Conservation (phyloP, 2,113 vertebrate genomes). For the Boulengeromyrus knoepffleri region DNA sequence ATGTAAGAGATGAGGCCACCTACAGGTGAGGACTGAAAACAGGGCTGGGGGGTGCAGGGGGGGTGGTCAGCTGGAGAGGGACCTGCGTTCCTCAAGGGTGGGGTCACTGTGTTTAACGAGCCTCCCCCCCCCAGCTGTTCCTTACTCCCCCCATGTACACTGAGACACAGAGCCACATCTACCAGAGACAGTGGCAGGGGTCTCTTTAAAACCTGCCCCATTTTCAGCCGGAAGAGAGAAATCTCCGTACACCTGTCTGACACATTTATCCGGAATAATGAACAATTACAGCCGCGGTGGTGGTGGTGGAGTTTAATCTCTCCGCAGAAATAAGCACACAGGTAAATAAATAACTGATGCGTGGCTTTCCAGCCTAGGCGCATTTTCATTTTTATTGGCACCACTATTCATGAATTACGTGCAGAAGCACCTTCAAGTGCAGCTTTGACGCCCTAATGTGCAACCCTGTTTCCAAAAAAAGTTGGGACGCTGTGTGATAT, state of each 20-base stretch:
- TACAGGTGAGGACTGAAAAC: too few relatives aligned
- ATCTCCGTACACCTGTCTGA: slow-evolving; percentile 11
- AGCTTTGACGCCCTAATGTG: slow-evolving; percentile 13
- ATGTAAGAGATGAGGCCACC: not conserved
- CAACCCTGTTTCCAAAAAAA: not conserved
- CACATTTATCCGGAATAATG: slow-evolving; percentile 19
- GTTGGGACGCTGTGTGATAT: not conserved
- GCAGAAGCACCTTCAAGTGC: slow-evolving; percentile 29
- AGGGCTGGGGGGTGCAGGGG: not conserved
- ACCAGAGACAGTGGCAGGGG: not conserved
- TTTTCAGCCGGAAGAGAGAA: not conserved
- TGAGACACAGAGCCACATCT: not conserved
- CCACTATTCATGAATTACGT: slow-evolving; percentile 30
- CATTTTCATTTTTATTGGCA: slow-evolving; percentile 29
- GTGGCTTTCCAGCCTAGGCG: not conserved
- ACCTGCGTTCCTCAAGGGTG: not conserved
- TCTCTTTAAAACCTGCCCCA: not conserved
- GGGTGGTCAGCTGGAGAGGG: not conserved
- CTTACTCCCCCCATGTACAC: not conserved
- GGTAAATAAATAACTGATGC: slow-evolving; percentile 12
- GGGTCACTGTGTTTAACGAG: not conserved
- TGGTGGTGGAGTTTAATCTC: slow-evolving; percentile 15
- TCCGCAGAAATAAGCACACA: slow-evolving; percentile 8
- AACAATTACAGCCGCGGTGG: slow-evolving; percentile 7
- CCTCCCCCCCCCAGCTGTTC: not conserved